Evolutionary conservation across 2,113 vertebrate genomes (phyloP), one percentile per base, ranked within the genome.

Genomic region (Bubo bubo): DNA sequence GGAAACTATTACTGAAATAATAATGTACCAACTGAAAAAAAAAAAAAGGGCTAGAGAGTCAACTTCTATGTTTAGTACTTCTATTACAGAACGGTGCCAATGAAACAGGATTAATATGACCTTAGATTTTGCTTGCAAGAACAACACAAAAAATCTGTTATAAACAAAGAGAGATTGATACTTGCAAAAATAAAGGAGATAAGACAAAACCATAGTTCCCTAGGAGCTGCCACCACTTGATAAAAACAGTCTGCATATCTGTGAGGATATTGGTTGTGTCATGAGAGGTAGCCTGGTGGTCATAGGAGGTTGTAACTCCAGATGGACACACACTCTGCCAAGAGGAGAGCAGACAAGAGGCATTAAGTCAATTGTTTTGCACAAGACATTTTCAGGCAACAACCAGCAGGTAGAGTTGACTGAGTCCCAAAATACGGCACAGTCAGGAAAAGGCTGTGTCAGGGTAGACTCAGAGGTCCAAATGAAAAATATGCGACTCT

Each of bases 311-410:
- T 96, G 93, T 88, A 92, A 79, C 73, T 97, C 96, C 93, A 96
- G 97, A 97, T 96, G 97, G 97, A 96, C 85, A 86, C 58, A 34
- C 30, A 66, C 74, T 90, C 87, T 97, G 96, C 95, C 97, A 96
- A 94, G 92, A 94, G 85, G 58, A 87, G 79, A 96, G 87, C 93
- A 96, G 96, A 96, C 84, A 95, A 95, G 95, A 96, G 85, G 75
- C 67, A 96, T 96, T 93, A 96, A 97, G 96, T 96, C 92, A 95
- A 87, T 94, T 96, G 87, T 95, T 96, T 94, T 93, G 93, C 93
- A 94, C 92, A 93, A 93, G 96, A 83, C 71, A 79, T 94, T 96
- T 96, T 52, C 93, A 96, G 92, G 85, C 85, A 93, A 91, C 1
- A 49, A 76, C 34, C 87, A 94, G 96, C 87, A 97, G 96, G 95